Evolutionary conservation across 2,888 invertebrate species (phyloP).

Genomic region (Aphidius colemani): DNA sequence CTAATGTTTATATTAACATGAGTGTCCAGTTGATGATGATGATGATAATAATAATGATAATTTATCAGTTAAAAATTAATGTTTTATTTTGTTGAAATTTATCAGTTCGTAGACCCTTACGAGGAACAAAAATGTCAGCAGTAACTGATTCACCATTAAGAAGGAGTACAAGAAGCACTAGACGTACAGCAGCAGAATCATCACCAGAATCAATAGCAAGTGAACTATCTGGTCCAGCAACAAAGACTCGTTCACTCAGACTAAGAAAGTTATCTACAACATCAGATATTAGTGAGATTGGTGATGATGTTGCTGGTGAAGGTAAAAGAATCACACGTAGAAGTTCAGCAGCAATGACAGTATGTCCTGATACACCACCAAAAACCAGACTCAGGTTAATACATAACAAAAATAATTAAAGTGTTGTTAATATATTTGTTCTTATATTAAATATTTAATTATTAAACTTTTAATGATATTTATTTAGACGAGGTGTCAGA

Average conservation of each 20-base stretch:
- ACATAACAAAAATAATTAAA: not conserved
- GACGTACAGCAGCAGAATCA: slow-evolving; percentile 33
- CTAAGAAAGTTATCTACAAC: slow-evolving; percentile 36
- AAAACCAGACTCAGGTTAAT: slow-evolving; percentile 26
- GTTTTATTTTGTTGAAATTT: slow-evolving; percentile 4
- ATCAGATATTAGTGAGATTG: slow-evolving; percentile 39
- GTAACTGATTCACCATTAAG: slow-evolving; percentile 43
- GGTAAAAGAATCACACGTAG: slow-evolving; percentile 31
- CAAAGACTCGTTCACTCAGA: slow-evolving; percentile 29
- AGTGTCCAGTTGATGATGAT: not conserved
- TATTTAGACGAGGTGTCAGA: slow-evolving; percentile 37
- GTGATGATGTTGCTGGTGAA: slow-evolving; percentile 26
- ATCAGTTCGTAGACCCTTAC: slow-evolving; percentile 35
- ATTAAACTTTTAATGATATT: not conserved
- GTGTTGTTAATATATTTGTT: not conserved
- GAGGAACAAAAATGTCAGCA: slow-evolving; percentile 22
- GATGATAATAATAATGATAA: not conserved
- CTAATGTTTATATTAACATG: too few species aligned
- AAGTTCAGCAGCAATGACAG: slow-evolving; percentile 23
- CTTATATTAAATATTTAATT: slow-evolving; percentile 3
- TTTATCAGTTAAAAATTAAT: too few species aligned
- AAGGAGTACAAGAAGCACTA: slow-evolving; percentile 40
- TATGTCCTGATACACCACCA: slow-evolving; percentile 28
- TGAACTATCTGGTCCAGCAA: slow-evolving; percentile 25
- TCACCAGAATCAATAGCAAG: slow-evolving; percentile 40